Evolutionary conservation across 2,113 vertebrate genomes (phyloP).

Genomic region (Oreotragus oreotragus): DNA sequence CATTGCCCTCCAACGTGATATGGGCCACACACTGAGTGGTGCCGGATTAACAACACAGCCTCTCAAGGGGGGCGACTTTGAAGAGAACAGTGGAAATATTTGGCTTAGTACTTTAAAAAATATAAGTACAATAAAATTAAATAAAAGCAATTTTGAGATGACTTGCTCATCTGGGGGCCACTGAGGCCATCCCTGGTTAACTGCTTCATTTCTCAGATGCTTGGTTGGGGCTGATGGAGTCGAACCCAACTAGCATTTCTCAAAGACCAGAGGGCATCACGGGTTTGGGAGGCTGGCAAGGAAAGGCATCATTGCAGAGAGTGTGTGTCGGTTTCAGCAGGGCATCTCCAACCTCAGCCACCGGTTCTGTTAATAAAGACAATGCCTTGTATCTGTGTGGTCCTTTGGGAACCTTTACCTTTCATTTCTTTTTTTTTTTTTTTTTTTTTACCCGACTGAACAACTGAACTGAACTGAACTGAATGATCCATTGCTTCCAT

Average conservation of each 20-base stretch:
- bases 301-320: neutral
- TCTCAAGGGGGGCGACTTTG: neutral
- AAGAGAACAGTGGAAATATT: constrained; percentile 8
- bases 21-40: neutral
- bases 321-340: neutral
- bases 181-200: neutral
- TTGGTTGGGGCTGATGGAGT: neutral
- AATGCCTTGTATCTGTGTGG: neutral
- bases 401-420: neutral
- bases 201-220: neutral
- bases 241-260: neutral
- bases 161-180: neutral
- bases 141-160: neutral
- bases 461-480: too few relatives aligned
- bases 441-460: too few relatives aligned
- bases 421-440: constrained; percentile 17
- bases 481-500: neutral
- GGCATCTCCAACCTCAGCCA: neutral
- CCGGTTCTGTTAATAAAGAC: neutral
- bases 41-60: neutral
- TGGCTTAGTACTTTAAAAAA: neutral
- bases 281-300: neutral
- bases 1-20: neutral
- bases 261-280: neutral
- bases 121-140: neutral